Conservation (phyloP, 2,888 invertebrate species). For the Nudaria mundana region DNA sequence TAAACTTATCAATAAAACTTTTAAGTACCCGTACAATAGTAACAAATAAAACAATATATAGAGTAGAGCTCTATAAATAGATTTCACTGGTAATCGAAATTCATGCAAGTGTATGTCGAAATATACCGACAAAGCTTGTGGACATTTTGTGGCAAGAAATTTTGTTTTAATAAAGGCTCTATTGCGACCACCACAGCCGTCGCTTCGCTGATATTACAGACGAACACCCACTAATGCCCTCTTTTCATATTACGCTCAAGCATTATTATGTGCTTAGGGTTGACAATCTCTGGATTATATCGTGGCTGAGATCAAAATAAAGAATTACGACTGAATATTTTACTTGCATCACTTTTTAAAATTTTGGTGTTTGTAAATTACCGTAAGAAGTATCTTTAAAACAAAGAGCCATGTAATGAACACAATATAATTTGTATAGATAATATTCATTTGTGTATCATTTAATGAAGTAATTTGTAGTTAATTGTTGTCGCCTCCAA, state of each 20-base stretch:
- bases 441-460: too few relatives aligned
- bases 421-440: too few relatives aligned
- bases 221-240: conserved; percentile 75
- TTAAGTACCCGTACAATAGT: too few relatives aligned
- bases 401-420: too few relatives aligned
- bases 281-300: conserved; percentile 63
- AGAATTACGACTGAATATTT: conserved; percentile 32
- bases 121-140: conserved; percentile 56
- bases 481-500: conserved; percentile 18
- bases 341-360: too few relatives aligned
- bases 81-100: conserved; percentile 48
- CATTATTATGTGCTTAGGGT: conserved; percentile 73
- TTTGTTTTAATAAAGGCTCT: conserved; percentile 78
- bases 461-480: conserved; percentile 15
- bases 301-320: conserved; percentile 43
- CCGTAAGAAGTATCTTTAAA: too few relatives aligned
- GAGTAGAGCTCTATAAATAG: too few relatives aligned
- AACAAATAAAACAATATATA: background rate
- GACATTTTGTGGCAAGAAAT: conserved; percentile 73
- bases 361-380: too few relatives aligned
- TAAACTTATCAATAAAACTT: too few relatives aligned
- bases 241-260: conserved; percentile 72
- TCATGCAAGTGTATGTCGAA: conserved; percentile 34
- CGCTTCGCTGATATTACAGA: conserved; percentile 65
- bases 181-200: conserved; percentile 67